These are phyloP conservation scores for Andrena haemorrhoa DNA, from an alignment of 2,888 invertebrate species.

Conservation along the genomic window DNA sequence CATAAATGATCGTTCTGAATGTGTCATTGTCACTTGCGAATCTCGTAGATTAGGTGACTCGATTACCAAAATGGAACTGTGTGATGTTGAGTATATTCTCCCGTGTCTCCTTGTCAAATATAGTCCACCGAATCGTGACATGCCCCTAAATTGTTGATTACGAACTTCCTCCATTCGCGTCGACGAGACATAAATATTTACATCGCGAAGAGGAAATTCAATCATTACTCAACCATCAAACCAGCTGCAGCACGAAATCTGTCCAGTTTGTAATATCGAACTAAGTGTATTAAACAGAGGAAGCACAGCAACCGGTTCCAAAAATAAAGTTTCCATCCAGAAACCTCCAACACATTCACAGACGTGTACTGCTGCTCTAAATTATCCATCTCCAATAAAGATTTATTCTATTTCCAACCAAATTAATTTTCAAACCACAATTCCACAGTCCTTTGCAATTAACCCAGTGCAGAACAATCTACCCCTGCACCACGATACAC, in stretches of 20 bases:
- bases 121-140: not conserved
- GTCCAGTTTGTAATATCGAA: not conserved
- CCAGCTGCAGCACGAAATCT: conserved; percentile 18
- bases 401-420: not conserved
- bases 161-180: not conserved
- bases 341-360: too few species aligned
- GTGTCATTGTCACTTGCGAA: not conserved
- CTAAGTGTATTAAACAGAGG: not conserved
- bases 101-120: not conserved
- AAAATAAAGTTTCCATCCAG: not conserved
- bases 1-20: not conserved
- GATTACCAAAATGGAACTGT: not conserved
- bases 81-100: not conserved
- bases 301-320: not conserved
- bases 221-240: not conserved
- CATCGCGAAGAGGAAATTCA: conserved; percentile 1
- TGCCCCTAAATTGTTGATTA: conserved; percentile 1
- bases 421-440: not conserved
- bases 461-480: too few species aligned
- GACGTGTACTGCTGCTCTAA: not conserved
- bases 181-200: conserved; percentile 29
- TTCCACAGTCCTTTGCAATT: too few species aligned
- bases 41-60: too few species aligned
- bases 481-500: too few species aligned
- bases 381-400: not conserved